Base-by-base conservation (phyloP, 2,113 vertebrate genomes). In the Stomatorhinus ivindoensis region DNA sequence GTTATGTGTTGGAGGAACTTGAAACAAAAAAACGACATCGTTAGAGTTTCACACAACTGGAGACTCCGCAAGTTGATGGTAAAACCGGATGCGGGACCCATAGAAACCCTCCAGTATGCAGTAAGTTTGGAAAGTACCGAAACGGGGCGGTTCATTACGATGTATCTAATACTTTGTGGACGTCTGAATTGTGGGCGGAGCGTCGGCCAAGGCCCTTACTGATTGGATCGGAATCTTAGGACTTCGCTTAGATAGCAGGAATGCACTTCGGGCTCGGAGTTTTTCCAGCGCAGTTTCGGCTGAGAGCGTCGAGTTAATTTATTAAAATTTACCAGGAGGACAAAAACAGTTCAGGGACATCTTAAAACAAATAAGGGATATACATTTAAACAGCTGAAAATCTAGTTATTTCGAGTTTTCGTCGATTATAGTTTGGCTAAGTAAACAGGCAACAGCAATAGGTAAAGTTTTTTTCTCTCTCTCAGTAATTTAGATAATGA, bases 101-200 rank as follows among this genome's bases (percentile, higher is more conserved):
- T 80, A 19, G 15, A 80, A 76, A 80, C 17, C 27, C 10, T 31
- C 10, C 61, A 11, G 61, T 31, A 10, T 13, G 27, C n/a, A 11
- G 42, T n/a, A 58, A 87, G 51, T 44, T 61, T 24, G 87, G 87
- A 87, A 89, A 89, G 88, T 61, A 89, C 88, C 88, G 27, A 84
- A 46, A 27, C 9, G 0, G 31, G 10, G 48, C 35, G 31, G 7
- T 4, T 84, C 35, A 6, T 27, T 42, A 42, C 27, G 27, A 53
- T n/a, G 88, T 65, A 58, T 85, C 39, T n/a, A 89, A 83, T 44
- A 19, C 44, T 27, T 17, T 5, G 51, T 84, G 80, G 80, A 85
- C 76, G 76, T 89, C 21, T 2, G 0, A 19, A 31, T 24, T 47
- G 27, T 89, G 53, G 88, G 88, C 24, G 80, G 80, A 2, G 88